Base-by-base conservation (phyloP, 2,797 vertebrate genomes). In the Trachurus trachurus region DNA sequence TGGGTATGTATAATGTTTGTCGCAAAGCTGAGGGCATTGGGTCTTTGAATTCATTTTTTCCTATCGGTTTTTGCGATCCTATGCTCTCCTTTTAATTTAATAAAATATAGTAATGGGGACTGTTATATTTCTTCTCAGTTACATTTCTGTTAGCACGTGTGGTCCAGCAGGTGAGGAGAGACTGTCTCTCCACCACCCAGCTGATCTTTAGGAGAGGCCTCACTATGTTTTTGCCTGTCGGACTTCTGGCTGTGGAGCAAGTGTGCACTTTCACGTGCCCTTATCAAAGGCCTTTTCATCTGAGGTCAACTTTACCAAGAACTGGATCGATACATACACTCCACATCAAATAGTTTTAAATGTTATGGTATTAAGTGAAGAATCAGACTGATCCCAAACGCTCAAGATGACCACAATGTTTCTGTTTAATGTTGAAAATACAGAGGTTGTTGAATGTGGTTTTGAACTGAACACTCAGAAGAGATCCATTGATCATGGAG, bases 1-100 rank as follows among this genome's bases (percentile, higher is more conserved):
- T 96, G 0, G 94, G 95, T 21, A 87, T 97, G 96, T 0, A 92
- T 99, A 58, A 98, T 96, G 93, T 98, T 98, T 62, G 93, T 92
- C 0, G 94, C 94, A 7, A 92, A 93, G 44, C 91, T 98, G 50
- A 93, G 97, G 65, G 90, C 97, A 47, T 61, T 97, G 0, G 97
- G 98, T 99, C 93, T 77, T 52, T 66, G 10, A 9, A 67, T 42
- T 2, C 53, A 57, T 26, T 26, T 26, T 62, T 13, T 19, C 1
- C 63, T 37, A 16, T 39, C 40, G 0, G 39, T 40, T 40, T 40
- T 22, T 39, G 5, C 31, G 4, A 47, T n/a, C 40, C 2, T 12
- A 7, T 47, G 15, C 2, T 17, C 44, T 17, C 16, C 1, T 7
- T 70, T 29, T 34, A 9, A 54, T n/a, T n/a, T n/a, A 58, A 66